These are phyloP conservation scores for Callithrix jacchus DNA, from an alignment of 2,113 vertebrate genomes.

Conservation along the genomic window DNA sequence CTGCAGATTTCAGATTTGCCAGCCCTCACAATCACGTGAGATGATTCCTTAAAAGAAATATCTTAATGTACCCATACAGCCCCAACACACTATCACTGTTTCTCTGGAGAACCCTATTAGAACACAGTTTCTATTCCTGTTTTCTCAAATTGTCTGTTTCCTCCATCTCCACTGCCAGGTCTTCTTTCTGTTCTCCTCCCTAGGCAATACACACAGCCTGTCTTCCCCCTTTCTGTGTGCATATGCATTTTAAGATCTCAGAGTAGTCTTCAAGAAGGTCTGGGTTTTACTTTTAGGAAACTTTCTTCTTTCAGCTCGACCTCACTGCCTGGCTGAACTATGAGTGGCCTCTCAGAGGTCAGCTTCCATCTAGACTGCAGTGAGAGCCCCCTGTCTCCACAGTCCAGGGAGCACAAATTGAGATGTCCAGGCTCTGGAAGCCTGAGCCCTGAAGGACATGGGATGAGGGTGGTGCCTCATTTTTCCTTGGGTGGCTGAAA, in stretches of 20 bases:
- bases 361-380: not conserved
- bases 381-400: not conserved
- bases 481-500: not conserved
- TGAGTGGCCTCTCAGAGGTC: not conserved
- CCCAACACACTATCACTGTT: not conserved
- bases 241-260: not conserved
- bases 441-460: not conserved
- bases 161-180: not conserved
- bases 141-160: not conserved
- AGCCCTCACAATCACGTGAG: not conserved
- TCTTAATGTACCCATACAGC: not conserved
- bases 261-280: not conserved
- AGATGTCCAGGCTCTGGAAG: not conserved
- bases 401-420: not conserved
- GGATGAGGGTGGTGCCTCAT: not conserved
- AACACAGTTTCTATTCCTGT: not conserved
- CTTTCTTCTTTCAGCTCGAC: not conserved
- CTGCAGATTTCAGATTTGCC: not conserved
- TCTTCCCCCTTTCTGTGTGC: not conserved
- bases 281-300: not conserved
- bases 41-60: not conserved
- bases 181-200: not conserved
- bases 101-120: not conserved
- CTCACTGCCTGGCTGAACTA: not conserved
- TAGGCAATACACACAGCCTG: fast-evolving